Evolutionary conservation across 2,888 invertebrate genomes (phyloP).

Genomic region (Synergus japonicus): DNA sequence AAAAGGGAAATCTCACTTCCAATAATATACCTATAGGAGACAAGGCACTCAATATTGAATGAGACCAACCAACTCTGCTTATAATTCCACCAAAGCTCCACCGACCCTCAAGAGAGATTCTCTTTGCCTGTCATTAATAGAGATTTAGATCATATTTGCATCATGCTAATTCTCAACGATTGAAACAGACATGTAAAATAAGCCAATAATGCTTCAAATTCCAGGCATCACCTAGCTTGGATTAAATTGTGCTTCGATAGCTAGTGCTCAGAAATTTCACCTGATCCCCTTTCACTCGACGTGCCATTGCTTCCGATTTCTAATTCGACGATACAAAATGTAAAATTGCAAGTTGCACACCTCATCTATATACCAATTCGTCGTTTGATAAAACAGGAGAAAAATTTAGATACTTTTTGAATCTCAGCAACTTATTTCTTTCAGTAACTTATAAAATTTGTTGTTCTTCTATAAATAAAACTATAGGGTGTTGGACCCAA

Average conservation of each 20-base stretch:
- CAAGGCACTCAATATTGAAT: slow-evolving; percentile 85
- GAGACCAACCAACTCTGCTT: slow-evolving; percentile 80
- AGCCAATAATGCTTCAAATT: neutral
- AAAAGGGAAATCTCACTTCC: slow-evolving; percentile 90
- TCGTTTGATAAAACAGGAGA: neutral
- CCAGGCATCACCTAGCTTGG: neutral
- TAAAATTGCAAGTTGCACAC: neutral
- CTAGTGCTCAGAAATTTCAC: neutral
- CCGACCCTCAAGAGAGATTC: slow-evolving; percentile 67
- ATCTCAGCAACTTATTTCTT: too few species aligned
- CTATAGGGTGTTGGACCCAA: too few species aligned
- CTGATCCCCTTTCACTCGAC: neutral
- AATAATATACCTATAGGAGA: slow-evolving; percentile 88
- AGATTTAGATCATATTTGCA: slow-evolving; percentile 49
- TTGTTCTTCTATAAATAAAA: too few species aligned
- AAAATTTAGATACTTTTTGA: too few species aligned
- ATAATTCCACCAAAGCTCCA: slow-evolving; percentile 65
- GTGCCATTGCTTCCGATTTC: neutral
- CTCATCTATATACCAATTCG: neutral
- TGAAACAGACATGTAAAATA: neutral
- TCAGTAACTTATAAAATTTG: too few species aligned
- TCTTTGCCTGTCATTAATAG: slow-evolving; percentile 66
- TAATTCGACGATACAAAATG: neutral
- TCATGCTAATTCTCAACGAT: slow-evolving; percentile 35
- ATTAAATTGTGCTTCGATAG: neutral